These are phyloP conservation scores for Nipponia nippon DNA, from an alignment of 2,113 vertebrate genomes.

Conservation along the genomic window DNA sequence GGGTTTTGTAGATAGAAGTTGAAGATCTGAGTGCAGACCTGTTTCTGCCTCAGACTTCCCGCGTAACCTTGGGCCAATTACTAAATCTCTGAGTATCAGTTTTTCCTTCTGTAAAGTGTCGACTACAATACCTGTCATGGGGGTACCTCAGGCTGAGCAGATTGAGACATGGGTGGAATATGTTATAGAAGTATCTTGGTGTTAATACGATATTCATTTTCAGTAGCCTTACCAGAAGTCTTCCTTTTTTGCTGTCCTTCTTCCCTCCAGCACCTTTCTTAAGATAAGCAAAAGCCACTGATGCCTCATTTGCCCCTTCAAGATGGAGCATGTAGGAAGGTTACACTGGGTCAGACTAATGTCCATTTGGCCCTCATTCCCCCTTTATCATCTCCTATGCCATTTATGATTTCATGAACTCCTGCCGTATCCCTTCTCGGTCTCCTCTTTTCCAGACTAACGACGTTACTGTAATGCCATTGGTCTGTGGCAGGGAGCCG, in stretches of 20 bases:
- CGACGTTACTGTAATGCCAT: rapidly evolving
- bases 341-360: not conserved
- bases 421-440: not conserved
- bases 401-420: not conserved
- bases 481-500: not conserved
- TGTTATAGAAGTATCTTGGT: not conserved
- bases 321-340: not conserved
- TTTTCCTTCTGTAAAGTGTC: not conserved
- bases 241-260: not conserved
- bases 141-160: not conserved
- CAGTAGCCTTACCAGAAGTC: not conserved
- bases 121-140: not conserved
- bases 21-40: not conserved
- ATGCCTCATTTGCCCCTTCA: not conserved
- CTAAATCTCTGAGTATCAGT: not conserved
- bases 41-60: not conserved
- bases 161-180: not conserved
- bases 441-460: not conserved
- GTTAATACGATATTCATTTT: not conserved
- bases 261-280: not conserved
- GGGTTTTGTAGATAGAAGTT: not conserved
- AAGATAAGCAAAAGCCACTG: not conserved
- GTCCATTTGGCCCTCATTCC: not conserved
- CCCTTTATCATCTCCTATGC: not conserved
- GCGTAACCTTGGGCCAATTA: not conserved